These are phyloP conservation scores for Melanotaenia trifasciata DNA, from an alignment of 2,797 vertebrate genomes.

Conservation along the genomic window DNA sequence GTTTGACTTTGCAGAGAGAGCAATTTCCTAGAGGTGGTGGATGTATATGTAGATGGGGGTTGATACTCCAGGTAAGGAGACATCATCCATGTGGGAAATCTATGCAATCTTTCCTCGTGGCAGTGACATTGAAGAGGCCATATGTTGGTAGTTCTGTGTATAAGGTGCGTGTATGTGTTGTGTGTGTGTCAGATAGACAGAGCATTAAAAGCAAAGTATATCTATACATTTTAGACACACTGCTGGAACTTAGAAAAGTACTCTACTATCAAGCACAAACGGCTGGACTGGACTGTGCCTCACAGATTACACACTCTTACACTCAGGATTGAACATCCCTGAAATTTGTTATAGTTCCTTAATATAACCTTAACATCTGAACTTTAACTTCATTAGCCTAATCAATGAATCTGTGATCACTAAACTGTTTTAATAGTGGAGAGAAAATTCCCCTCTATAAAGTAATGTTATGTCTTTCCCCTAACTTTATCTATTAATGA, in stretches of 20 bases:
- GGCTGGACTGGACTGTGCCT: background rate
- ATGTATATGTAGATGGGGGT: constrained; percentile 81
- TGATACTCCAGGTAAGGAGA: constrained; percentile 81
- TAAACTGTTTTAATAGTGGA: background rate
- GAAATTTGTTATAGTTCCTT: background rate
- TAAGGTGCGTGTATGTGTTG: constrained; percentile 8
- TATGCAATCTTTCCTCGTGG: constrained; percentile 77
- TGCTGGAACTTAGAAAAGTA: constrained; percentile 7
- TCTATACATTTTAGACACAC: background rate
- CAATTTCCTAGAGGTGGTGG: constrained; percentile 80
- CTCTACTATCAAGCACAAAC: background rate
- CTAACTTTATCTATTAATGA: background rate
- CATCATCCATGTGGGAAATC: constrained; percentile 83
- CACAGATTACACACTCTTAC: background rate
- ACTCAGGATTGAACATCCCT: background rate
- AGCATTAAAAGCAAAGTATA: constrained; percentile 26
- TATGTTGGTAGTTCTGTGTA: constrained; percentile 71
- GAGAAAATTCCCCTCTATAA: background rate
- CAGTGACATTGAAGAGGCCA: constrained; percentile 81
- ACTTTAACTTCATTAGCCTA: background rate
- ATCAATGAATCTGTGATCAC: background rate
- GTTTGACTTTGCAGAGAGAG: constrained; percentile 82
- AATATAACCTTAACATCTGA: background rate
- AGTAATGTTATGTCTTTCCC: background rate
- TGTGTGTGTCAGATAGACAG: background rate